Evolutionary conservation across 2,113 vertebrate genomes (phyloP).

Genomic region (Bothrops jararaca): DNA sequence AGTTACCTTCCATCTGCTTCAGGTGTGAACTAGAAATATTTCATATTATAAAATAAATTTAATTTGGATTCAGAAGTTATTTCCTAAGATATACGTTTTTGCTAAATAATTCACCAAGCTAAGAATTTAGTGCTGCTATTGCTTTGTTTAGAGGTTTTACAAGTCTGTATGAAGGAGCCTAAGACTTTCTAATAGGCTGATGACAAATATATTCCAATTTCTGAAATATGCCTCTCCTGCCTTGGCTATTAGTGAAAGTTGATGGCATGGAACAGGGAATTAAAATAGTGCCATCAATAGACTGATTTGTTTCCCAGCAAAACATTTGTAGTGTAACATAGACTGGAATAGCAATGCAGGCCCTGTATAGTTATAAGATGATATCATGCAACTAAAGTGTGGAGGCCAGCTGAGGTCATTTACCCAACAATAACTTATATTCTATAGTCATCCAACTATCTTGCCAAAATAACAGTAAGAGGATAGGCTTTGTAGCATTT

Average conservation of each 20-base stretch:
- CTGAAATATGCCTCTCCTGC: neutral
- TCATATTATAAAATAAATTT: slow-evolving; percentile 39
- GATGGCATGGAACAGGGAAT: neutral
- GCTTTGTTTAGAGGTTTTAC: slow-evolving; percentile 12
- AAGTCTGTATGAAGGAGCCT: neutral
- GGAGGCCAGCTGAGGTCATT: neutral
- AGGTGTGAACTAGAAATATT: slow-evolving; percentile 57
- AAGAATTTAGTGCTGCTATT: neutral
- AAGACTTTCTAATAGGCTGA: slow-evolving; percentile 5
- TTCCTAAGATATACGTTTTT: neutral
- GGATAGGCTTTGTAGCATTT: neutral
- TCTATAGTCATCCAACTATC: neutral
- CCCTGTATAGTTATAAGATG: neutral
- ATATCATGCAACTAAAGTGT: neutral
- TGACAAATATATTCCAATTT: slow-evolving; percentile 12
- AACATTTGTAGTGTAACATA: neutral
- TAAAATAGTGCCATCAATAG: neutral
- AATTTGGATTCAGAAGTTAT: slow-evolving; percentile 48
- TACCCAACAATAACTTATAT: neutral
- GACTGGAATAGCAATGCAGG: neutral
- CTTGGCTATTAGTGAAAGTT: neutral
- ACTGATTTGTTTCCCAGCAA: neutral
- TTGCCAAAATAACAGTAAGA: neutral
- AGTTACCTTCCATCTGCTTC: slow-evolving; percentile 65
- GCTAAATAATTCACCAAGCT: slow-evolving; percentile 17